These are phyloP conservation scores for Eretmochelys imbricata DNA, from an alignment of 2,113 vertebrate genomes.

Conservation along the genomic window DNA sequence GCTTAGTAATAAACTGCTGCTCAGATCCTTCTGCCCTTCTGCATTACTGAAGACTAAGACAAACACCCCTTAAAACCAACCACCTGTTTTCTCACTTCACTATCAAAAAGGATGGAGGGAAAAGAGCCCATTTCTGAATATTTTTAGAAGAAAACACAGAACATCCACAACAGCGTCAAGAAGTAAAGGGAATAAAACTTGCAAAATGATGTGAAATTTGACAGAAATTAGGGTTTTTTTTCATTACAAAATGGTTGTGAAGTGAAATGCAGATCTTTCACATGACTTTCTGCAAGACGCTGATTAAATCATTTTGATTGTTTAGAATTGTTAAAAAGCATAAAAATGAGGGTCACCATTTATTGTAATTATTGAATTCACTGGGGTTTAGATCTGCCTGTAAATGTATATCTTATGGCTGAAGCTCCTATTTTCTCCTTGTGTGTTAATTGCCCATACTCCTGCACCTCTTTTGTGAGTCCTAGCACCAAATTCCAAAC, in stretches of 20 bases:
- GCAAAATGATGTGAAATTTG: neutral
- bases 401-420: constrained; percentile 45
- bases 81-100: neutral
- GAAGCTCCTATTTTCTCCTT: constrained; percentile 38
- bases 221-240: constrained; percentile 34
- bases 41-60: neutral
- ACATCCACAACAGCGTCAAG: neutral
- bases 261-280: neutral
- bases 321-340: constrained; percentile 37
- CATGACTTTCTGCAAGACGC: constrained; percentile 41
- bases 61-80: neutral
- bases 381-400: constrained; percentile 30
- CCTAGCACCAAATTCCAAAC: neutral
- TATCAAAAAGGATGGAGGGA: neutral
- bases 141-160: neutral
- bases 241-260: constrained; percentile 2
- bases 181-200: neutral
- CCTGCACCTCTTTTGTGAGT: constrained; percentile 42
- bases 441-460: constrained; percentile 40
- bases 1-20: neutral
- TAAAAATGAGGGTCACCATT: constrained; percentile 30
- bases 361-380: constrained; percentile 30
- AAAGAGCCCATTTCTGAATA: neutral
- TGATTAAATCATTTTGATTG: constrained; percentile 12
- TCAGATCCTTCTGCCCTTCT: neutral